These are phyloP conservation scores for Crotalus horridus DNA, from an alignment of 2,113 vertebrate genomes.

Conservation along the genomic window DNA sequence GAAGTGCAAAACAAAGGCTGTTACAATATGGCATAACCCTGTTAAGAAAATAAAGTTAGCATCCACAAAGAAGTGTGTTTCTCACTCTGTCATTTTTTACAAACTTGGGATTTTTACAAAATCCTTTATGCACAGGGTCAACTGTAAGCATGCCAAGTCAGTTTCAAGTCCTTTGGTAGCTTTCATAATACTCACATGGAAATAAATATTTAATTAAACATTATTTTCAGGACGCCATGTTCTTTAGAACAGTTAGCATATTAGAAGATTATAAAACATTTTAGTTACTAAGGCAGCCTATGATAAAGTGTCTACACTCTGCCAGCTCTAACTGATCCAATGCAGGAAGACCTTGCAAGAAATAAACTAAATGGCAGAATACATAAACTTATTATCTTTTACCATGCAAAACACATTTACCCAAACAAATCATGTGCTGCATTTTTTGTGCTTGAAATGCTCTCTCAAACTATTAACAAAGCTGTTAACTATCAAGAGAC, in stretches of 20 bases:
- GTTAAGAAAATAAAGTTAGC: constrained; percentile 70
- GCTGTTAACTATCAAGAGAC: constrained; percentile 56
- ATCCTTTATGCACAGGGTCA: constrained; percentile 58
- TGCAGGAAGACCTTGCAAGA: constrained; percentile 58
- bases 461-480: constrained; percentile 58
- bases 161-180: constrained; percentile 86
- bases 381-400: constrained; percentile 46
- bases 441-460: constrained; percentile 68
- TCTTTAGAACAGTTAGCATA: constrained; percentile 71
- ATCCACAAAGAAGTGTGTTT: constrained; percentile 66
- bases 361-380: constrained; percentile 51
- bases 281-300: constrained; percentile 77
- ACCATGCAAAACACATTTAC: constrained; percentile 61
- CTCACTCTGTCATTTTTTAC: constrained; percentile 48
- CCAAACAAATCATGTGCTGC: constrained; percentile 62
- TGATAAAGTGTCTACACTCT: constrained; percentile 70
- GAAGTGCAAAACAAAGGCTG: constrained; percentile 60
- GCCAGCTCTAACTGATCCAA: constrained; percentile 60
- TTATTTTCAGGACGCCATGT: constrained; percentile 66
- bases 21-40: constrained; percentile 70
- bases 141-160: constrained; percentile 64
- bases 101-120: constrained; percentile 56
- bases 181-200: constrained; percentile 77
- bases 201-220: constrained; percentile 77
- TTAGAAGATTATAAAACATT: constrained; percentile 62